Evolutionary conservation across 2,888 invertebrate species (phyloP), one percentile per base, ranked within the genome.

Genomic region (Aphidius colemani): DNA sequence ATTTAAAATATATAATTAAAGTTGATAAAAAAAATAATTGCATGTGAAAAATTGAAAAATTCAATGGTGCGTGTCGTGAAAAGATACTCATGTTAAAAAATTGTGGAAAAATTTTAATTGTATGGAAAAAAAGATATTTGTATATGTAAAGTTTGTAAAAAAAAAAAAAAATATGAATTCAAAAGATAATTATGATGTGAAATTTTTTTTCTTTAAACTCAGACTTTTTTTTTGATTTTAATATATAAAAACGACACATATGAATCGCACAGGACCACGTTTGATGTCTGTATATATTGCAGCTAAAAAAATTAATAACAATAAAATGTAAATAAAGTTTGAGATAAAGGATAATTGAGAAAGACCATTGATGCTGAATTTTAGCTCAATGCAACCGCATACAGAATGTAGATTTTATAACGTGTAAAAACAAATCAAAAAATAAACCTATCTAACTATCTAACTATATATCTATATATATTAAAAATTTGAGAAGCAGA

Each of bases 211-310:
- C 30, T 30, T 30, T 30, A 30, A 30, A 30, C 2, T 30, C 30
- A 30, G 30, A 18, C 13, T 30, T 30, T 30, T 30, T 5, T 50
- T 43, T n/a, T 45, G 30, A 59, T 61, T 11, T 72, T 72, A 74
- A 18, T 73, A 74, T 67, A 76, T 68, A 67, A 74, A 74, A 78
- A 77, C 77, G 75, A 78, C 75, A 78, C 77, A 78, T 78, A 78
- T 78, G 74, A 78, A 76, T 74, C 68, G 73, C 72, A 77, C 76
- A 78, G 77, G 78, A 78, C 78, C 78, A 78, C 74, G 70, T 75
- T 77, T 72, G 71, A 69, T 70, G 74, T 77, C 73, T 77, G 72
- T 77, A 78, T 70, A 78, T 77, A 78, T 43, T 48, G 63, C 10
- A 61, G n/a, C n/a, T 61, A 61, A 51, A 61, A 57, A 62, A 59